phyloP scores from a whole-genome alignment of 1,140 invertebrate species.

The Samia ricini region DNA sequence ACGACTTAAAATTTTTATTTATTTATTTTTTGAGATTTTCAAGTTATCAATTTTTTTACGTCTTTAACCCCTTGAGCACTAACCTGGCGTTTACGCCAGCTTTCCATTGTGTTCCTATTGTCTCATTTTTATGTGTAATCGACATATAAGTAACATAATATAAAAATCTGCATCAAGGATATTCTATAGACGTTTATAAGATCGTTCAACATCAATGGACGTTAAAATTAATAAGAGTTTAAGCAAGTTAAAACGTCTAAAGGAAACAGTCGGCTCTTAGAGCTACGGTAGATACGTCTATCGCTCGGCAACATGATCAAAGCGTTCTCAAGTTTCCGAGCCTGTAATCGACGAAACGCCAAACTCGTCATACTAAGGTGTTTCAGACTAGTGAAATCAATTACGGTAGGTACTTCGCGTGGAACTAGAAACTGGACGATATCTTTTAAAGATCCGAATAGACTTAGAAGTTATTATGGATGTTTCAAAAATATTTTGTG shows the following conservation, averaged over 20 bases:
- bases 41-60: too few species aligned
- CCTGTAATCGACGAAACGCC: conserved; percentile 34
- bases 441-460: too few species aligned
- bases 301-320: conserved; percentile 37
- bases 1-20: too few species aligned
- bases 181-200: not conserved
- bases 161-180: too few species aligned
- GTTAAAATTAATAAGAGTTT: not conserved
- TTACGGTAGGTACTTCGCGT: not conserved
- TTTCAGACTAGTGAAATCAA: conserved; percentile 17
- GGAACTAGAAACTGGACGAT: not conserved
- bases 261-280: conserved; percentile 31
- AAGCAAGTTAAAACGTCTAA: conserved; percentile 18
- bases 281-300: conserved; percentile 19
- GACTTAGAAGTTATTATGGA: too few species aligned
- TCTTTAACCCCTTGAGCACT: too few species aligned
- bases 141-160: too few species aligned
- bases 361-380: conserved; percentile 18
- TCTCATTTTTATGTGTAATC: too few species aligned
- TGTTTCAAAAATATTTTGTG: too few species aligned
- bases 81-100: too few species aligned
- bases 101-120: too few species aligned
- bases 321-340: conserved; percentile 22
- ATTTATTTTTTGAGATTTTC: too few species aligned
- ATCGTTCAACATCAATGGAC: not conserved